Percentiles rank a stretch among this genome's conserved stretches.
Conservation (phyloP, 2,113 vertebrate genomes). For the Microtus richardsoni region DNA sequence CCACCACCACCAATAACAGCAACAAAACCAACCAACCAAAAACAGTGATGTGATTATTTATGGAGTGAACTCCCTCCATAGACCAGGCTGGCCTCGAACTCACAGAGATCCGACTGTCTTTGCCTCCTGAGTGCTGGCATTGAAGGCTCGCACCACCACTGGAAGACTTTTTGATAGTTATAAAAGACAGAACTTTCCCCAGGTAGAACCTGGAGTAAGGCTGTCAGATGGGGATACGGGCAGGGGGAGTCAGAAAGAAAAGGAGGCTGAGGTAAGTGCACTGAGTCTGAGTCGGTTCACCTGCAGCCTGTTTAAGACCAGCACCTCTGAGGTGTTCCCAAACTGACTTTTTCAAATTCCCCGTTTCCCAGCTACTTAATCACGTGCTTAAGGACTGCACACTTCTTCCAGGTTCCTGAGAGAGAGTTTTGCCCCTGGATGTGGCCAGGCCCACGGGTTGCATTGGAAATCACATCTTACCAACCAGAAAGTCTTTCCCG, state of each 20-base stretch:
- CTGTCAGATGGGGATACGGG: not conserved
- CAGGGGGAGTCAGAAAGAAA: not conserved
- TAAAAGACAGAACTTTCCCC: not conserved
- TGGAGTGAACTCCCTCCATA: not conserved
- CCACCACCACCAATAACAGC: not conserved
- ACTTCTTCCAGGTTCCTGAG: not conserved
- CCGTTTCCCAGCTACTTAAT: not conserved
- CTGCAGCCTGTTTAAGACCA: not conserved
- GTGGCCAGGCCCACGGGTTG: not conserved
- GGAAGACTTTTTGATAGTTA: not conserved
- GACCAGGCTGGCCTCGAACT: too few relatives aligned
- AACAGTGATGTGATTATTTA: not conserved
- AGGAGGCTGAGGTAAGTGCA: not conserved
- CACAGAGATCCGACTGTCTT: too few relatives aligned
- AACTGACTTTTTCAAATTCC: not conserved
- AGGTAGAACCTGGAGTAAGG: not conserved
- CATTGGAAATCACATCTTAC: not conserved
- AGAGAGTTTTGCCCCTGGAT: not conserved
- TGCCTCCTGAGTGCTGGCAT: too few relatives aligned
- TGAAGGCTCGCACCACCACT: too few relatives aligned
- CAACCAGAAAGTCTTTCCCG: not conserved
- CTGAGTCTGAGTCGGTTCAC: fast-evolving
- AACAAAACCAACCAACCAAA: not conserved
- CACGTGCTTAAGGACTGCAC: not conserved
- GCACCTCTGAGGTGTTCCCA: not conserved